Base-by-base conservation (phyloP, 2,888 invertebrate species). In the Epinotia demarniana region DNA sequence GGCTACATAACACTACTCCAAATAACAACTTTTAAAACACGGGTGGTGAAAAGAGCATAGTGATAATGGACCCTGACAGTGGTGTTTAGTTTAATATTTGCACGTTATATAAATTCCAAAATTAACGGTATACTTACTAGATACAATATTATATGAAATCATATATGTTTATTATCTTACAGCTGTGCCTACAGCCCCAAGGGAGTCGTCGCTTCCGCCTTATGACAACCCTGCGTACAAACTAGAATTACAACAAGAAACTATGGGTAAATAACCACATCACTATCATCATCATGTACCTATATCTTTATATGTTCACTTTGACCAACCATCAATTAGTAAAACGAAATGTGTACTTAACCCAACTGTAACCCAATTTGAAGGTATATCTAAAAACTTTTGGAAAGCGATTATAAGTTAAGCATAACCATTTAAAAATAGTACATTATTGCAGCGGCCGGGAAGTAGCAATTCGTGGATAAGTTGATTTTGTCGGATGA, bases 161-260 rank as follows among this genome's bases (percentile, higher is more conserved):
- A 13, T 23, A 2, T 8, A 8, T 46, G 11, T 19, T 18, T 58
- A 5, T 53, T 19, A 16, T 5, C 73, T 87, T 87, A 95, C 96
- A 85, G 96, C 97, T 78, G 97, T 98, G 85, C 98, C 98, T 81
- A 96, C 97, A 66, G 96, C 95, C 57, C 95, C 96, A 16, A 92
- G 97, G 79, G 97, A 97, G 86, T 97, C 98, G 69, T 97, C 98
- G n/a, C 86, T 94, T 75, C 94, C 94, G 46, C 97, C 98, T 62
- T 98, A 98, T 86, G 98, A 98, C 90, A 98, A 98, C 93, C 98
- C 98, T 63, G 98, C 98, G 84, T 98, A 98, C 95, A 98, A 98
- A 96, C 97, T 98, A 89, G 98, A 98, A 93, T 96, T 98, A 90
- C 98, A 98, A 92, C 98, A 98, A 94, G 98, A 98, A 95, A 98